Base-by-base conservation (phyloP, 2,888 invertebrate genomes). In the Linnaemya tessellans region DNA sequence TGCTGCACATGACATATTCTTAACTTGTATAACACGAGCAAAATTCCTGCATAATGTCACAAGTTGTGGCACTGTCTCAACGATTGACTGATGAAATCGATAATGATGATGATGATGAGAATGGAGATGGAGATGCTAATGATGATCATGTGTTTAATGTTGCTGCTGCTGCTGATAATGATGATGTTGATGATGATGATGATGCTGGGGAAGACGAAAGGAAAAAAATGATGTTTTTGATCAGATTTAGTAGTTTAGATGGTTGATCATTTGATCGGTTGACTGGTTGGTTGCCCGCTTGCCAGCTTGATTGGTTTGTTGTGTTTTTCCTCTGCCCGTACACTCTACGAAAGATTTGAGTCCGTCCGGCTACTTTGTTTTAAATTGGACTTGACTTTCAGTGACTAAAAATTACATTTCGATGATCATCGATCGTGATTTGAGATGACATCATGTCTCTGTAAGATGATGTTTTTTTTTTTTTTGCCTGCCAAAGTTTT, bases 361-460 rank as follows among this genome's bases (percentile, higher is more conserved):
- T 58, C 70, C 20, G 77, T 85, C 79, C 82, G 60, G 65, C 75
- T 85, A 82, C 82, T 85, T 85, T 85, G 85, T 82, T 54, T 82
- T 82, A 85, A 85, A 85, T 85, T 85, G 85, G 82, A 82, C 82
- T 75, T 85, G 85, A 85, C 85, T 85, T 85, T 82, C 85, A 85
- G 82, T 85, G 85, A 85, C 79, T 85, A 82, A 85, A 85, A 85
- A 85, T 85, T 85, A 85, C 85, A 86, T 86, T 83, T 84, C 86
- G 86, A 64, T 86, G 83, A 84, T 86, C 83, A 81, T 80, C 88
- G 91, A 91, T 91, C 91, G 91, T 91, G 91, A 91, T 91, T 91
- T 90, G 87, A 91, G 91, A 91, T 91, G 91, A 91, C 91, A 91
- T 90, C 91, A 90, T 90, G 90, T 90, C 90, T 90, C 90, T 78